Base-by-base conservation (phyloP, 30 jellyfish, hydroid and myxozoan genomes). In the Clytia hemisphaerica region DNA sequence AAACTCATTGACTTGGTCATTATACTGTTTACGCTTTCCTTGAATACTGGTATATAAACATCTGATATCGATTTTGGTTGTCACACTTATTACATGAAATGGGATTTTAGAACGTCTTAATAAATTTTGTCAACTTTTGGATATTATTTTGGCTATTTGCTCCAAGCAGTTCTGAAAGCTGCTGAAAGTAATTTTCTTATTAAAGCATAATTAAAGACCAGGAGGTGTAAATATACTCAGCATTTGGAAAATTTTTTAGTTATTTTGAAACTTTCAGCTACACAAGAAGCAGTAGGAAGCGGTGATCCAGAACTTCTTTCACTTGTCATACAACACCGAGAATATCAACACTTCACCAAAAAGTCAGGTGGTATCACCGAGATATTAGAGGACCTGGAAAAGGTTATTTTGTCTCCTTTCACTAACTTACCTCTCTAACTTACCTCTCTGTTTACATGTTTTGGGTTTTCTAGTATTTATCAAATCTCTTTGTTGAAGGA, bases 251-350 rank as follows among this genome's bases (percentile, higher is more conserved):
- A 10, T 12, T 30, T 50, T 50, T 12, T 50, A 12, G n/a, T 40
- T 40, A 10, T 7, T 40, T n/a, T n/a, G n/a, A n/a, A n/a, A n/a
- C 2, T 50, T 72, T 31, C 60, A 89, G 98, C 77, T 45, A 86
- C 93, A n/a, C 98, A 89, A 64, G 98, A 89, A 69, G 98, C 98
- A 16, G 98, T 89, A 34, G 94, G 95, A 18, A 38, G 77, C 5
- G 95, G 94, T 6, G 83, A 89, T 63, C 98, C 98, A 21, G 95
- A 89, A 36, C 48, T 89, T 4, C 45, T 89, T 28, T 61, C 93
- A 9, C 21, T 51, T 61, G 48, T 76, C 9, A 81, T 89, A 12
- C 98, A 89, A 58, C 77, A 89, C 58, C 68, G 94, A 61, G 98
- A 89, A 66, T 80, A 37, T 72, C 94, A 89, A 62, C 53, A 90